These are phyloP conservation scores for Hemibagrus wyckioides DNA, from an alignment of 2,113 vertebrate genomes.

Conservation along the genomic window DNA sequence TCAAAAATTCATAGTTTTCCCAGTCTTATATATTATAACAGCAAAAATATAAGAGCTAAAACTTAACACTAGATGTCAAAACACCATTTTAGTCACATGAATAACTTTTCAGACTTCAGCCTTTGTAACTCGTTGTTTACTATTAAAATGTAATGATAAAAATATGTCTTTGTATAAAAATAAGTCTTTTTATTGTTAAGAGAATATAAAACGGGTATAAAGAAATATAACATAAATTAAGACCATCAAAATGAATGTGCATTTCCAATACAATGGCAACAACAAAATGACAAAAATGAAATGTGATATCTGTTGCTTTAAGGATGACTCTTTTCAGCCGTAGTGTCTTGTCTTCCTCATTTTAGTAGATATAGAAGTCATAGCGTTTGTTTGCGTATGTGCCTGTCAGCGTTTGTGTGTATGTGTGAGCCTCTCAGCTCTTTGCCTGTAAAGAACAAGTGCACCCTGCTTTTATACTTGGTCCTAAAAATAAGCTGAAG, in stretches of 20 bases:
- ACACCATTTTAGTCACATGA: not conserved
- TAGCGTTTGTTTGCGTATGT: not conserved
- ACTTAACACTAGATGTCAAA: not conserved
- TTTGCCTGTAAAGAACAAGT: slow-evolving; percentile 24
- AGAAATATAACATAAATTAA: not conserved
- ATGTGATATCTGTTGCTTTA: not conserved
- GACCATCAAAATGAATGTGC: not conserved
- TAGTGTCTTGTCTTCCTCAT: not conserved
- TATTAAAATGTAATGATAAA: no score
- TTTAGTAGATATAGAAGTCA: not conserved
- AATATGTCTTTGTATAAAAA: no score
- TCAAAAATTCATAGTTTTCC: not conserved
- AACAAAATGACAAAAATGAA: not conserved
- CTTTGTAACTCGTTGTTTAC: not conserved
- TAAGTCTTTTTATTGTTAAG: not conserved
- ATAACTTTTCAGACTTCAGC: not conserved
- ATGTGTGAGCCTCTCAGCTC: not conserved
- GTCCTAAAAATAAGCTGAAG: slow-evolving; percentile 83
- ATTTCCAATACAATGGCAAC: not conserved
- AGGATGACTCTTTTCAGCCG: not conserved
- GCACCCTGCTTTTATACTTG: slow-evolving; percentile 79
- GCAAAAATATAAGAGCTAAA: not conserved
- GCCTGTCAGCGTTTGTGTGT: not conserved
- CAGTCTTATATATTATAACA: not conserved
- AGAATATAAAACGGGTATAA: not conserved